phyloP scores from a whole-genome alignment of 2,113 vertebrate species.

The Cephalopholis sonnerati region DNA sequence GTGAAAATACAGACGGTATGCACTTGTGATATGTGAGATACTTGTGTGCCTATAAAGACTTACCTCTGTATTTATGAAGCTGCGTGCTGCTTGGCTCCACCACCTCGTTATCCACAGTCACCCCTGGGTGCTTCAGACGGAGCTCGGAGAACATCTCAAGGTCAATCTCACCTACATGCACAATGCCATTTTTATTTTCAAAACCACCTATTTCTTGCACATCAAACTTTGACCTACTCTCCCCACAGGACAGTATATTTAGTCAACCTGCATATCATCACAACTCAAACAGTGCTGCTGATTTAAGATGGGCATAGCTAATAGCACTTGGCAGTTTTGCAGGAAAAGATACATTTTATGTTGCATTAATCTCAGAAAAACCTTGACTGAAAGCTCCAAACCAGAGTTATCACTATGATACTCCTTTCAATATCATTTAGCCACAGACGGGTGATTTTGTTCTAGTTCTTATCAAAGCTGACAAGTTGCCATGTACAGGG shows the following conservation, averaged over 20 bases:
- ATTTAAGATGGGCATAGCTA: background rate
- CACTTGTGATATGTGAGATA: background rate
- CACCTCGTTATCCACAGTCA: slow-evolving; percentile 86
- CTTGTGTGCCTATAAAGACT: background rate
- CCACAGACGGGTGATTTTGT: slow-evolving; percentile 21
- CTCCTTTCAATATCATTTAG: slow-evolving; percentile 2
- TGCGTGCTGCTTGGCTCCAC: slow-evolving; percentile 89
- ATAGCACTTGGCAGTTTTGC: background rate
- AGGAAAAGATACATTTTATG: slow-evolving; percentile 1
- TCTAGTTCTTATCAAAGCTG: slow-evolving; percentile 43
- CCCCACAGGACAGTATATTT: background rate
- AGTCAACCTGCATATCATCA: background rate
- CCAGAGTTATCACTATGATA: background rate
- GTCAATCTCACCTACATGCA: slow-evolving; percentile 86
- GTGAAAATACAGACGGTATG: slow-evolving; percentile 11
- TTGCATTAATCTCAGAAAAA: background rate
- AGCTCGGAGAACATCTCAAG: slow-evolving; percentile 87
- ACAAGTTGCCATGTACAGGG: slow-evolving; percentile 11
- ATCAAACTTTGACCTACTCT: background rate
- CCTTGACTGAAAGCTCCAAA: slow-evolving; percentile 10
- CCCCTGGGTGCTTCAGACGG: slow-evolving; percentile 81
- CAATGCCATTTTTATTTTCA: slow-evolving; percentile 9
- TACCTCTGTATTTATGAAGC: slow-evolving; percentile 87
- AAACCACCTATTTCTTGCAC: background rate
- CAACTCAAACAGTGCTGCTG: background rate